phyloP scores from a whole-genome alignment of 2,113 vertebrate species.

The Dermatemys mawii region DNA sequence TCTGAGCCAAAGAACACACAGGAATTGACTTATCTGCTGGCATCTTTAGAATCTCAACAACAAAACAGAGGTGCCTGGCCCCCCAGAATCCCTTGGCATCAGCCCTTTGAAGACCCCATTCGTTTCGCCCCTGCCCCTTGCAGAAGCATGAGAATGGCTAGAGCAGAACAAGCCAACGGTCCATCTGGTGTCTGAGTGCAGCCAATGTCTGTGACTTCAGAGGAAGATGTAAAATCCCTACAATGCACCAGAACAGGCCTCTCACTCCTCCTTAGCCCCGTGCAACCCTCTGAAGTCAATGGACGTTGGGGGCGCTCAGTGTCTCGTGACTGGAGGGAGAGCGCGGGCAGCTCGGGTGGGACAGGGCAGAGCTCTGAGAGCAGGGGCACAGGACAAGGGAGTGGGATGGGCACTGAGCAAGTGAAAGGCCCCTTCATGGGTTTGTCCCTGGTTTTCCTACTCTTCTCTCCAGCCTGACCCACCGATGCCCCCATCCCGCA shows the following conservation, averaged over 20 bases:
- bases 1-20: neutral
- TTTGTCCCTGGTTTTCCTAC: neutral
- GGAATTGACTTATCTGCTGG: neutral
- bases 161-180: neutral
- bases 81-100: neutral
- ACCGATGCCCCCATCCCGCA: neutral
- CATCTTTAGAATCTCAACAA: neutral
- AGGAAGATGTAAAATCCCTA: neutral
- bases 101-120: neutral
- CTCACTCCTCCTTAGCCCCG: neutral
- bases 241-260: neutral
- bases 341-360: neutral
- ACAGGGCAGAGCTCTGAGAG: neutral
- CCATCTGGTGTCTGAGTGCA: neutral
- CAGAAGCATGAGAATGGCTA: neutral
- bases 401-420: neutral
- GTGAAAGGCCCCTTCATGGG: neutral
- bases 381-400: neutral
- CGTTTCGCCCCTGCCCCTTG: neutral
- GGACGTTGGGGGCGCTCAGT: neutral
- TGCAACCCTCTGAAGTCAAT: neutral
- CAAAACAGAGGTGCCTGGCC: neutral
- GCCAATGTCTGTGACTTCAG: neutral
- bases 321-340: neutral
- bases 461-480: neutral